Evolutionary conservation across 2,797 vertebrate genomes (phyloP), one percentile per base, ranked within the genome.

Genomic region (Holocentrus rufus): DNA sequence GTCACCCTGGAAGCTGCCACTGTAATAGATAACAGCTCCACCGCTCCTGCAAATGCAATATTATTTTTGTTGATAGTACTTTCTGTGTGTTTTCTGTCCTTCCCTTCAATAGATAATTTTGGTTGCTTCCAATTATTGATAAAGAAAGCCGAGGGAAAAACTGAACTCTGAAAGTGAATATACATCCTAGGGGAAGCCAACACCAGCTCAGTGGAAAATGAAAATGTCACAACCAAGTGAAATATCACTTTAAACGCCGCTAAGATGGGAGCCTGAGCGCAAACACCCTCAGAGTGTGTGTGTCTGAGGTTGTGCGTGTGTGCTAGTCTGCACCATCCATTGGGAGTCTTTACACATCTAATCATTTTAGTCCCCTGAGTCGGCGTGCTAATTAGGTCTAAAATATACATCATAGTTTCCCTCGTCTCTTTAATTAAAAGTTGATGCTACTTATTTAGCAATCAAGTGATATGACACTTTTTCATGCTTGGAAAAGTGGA

Each of bases 321-420:
- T 64, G 57, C 69, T 80, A 13, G 6, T 65, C 72, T 82, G 46
- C 76, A 44, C 64, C 80, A 73, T 89, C 87, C 79, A 59, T 9
- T 22, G 86, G 88, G 89, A 91, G 77, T 80, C 88, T 90, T 89
- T 88, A 85, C 81, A 85, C 86, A 85, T 88, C 86, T 92, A 89
- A 92, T 90, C 86, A 87, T 76, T 81, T 76, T 74, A 57, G 69
- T 88, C 86, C 84, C 88, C 64, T 66, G 88, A 87, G 88, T 78
- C 34, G 13, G 25, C 17, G 46, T 70, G 77, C 84, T 90, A 91
- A 92, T 92, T 88, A 87, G 88, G 50, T 82, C 72, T 88, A 87
- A 90, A 90, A 88, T 87, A 90, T 88, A 91, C 85, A 91, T 88
- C 84, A 89, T 80, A 84, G 85, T 85, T 85, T 71, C 77, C 75